Evolutionary conservation across 2,888 invertebrate species (phyloP).

Genomic region (Ichneumoninae sp.): DNA sequence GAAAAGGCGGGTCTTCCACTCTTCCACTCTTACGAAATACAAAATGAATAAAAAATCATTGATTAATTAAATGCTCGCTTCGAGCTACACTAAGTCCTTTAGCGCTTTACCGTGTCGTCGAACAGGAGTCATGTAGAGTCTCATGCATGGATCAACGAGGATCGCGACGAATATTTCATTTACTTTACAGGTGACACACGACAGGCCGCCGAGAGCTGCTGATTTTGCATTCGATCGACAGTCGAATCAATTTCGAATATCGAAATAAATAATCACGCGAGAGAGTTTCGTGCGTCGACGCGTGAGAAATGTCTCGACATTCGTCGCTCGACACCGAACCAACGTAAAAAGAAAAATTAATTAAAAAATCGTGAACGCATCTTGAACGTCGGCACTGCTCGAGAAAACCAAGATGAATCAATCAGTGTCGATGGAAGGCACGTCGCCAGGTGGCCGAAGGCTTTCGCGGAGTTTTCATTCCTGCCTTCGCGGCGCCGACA

Average conservation of each 20-base stretch:
- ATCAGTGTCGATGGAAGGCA: slow-evolving; percentile 79
- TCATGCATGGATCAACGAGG: background rate
- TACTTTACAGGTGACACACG: slow-evolving; percentile 73
- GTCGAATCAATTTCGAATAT: slow-evolving; percentile 22
- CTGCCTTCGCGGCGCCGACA: slow-evolving; percentile 87
- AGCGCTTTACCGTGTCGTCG: slow-evolving; percentile 58
- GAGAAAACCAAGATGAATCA: slow-evolving; percentile 61
- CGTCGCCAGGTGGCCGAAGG: slow-evolving; percentile 84
- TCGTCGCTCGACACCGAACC: slow-evolving; percentile 59
- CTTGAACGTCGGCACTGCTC: slow-evolving; percentile 10
- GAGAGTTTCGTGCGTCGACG: background rate
- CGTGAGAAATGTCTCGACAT: slow-evolving; percentile 52
- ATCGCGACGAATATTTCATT: slow-evolving; percentile 67
- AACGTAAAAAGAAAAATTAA: slow-evolving; percentile 62
- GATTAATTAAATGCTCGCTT: background rate
- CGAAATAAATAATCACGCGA: background rate
- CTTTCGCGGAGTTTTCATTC: slow-evolving; percentile 89
- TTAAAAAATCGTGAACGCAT: background rate
- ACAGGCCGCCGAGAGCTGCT: slow-evolving; percentile 23
- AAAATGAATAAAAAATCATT: background rate
- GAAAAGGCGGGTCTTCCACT: no score
- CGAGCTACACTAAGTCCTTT: background rate
- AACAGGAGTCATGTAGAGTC: slow-evolving; percentile 38
- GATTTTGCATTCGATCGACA: slow-evolving; percentile 34
- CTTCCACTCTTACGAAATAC: no score